A percentile compares a stretch with the other conserved stretches of the same genome.
Conservation (phyloP, 2,888 invertebrate species). For the Diarsia brunnea region DNA sequence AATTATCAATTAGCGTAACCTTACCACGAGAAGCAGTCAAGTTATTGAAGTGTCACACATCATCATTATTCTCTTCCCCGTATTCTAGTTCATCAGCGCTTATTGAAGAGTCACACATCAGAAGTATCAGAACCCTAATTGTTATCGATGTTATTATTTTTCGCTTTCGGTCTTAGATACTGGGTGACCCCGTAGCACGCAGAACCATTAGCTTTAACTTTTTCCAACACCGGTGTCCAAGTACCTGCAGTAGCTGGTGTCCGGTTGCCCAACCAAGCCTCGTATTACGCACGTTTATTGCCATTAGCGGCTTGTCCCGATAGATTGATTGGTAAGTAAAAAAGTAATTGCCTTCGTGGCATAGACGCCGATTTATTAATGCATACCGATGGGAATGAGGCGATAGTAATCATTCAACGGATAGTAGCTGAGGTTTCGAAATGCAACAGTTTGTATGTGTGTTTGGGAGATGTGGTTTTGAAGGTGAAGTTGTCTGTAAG, state of each 20-base stretch:
- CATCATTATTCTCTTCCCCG: too few relatives aligned
- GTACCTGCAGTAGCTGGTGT: conserved; percentile 22
- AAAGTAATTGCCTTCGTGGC: conserved; percentile 76
- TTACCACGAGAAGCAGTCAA: not conserved
- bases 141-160: not conserved
- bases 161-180: too few relatives aligned
- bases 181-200: not conserved
- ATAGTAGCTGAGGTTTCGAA: conserved; percentile 49
- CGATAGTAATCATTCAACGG: conserved; percentile 57
- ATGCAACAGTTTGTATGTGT: conserved; percentile 28
- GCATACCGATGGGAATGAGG: conserved; percentile 65
- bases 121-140: not conserved
- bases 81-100: too few relatives aligned
- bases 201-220: not conserved
- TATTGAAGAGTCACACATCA: not conserved
- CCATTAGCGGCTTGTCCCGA: conserved; percentile 73
- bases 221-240: conserved; percentile 8
- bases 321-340: conserved; percentile 82
- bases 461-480: conserved; percentile 1
- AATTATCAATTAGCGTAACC: not conserved
- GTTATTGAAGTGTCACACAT: not conserved
- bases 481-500: not conserved
- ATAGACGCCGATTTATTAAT: conserved; percentile 56
- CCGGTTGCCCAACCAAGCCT: conserved; percentile 51
- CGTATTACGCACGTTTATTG: conserved; percentile 69